phyloP scores from a whole-genome alignment of 1,140 invertebrate genomes.

The Bactericera cockerelli region DNA sequence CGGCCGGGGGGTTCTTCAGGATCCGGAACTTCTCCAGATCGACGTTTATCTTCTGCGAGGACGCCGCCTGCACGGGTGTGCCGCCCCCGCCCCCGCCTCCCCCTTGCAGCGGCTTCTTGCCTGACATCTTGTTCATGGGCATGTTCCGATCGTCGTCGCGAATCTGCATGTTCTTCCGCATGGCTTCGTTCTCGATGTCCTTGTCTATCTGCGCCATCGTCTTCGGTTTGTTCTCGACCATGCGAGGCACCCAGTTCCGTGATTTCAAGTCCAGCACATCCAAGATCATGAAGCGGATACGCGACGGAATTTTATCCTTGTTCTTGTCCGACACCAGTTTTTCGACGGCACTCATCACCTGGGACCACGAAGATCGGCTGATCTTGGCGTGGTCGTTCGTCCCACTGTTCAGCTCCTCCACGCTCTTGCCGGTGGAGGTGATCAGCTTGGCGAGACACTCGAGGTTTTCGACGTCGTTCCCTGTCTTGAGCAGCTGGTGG shows the following conservation, averaged over 20 bases:
- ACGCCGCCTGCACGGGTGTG: not conserved
- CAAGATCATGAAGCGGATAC: not conserved
- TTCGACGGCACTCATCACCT: too few relatives aligned
- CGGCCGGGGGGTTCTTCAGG: too few relatives aligned
- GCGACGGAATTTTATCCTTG: not conserved
- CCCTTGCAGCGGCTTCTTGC: not conserved
- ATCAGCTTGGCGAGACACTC: conserved; percentile 4
- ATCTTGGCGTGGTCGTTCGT: too few relatives aligned
- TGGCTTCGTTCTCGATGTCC: not conserved
- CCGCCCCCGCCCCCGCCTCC: not conserved
- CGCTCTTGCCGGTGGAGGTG: not conserved
- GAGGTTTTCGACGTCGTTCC: not conserved
- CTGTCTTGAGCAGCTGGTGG: not conserved
- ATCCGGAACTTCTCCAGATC: not conserved
- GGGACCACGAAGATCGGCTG: too few relatives aligned
- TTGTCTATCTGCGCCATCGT: not conserved
- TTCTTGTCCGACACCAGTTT: not conserved
- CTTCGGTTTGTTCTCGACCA: not conserved
- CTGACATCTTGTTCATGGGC: not conserved
- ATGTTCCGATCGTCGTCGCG: not conserved
- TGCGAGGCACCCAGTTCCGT: not conserved
- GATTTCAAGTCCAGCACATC: not conserved
- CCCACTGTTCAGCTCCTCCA: not conserved
- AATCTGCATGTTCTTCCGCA: not conserved
- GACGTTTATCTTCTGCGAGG: not conserved